Evolutionary conservation across 2,888 invertebrate genomes (phyloP), one percentile per base, ranked within the genome.

Genomic region (Epirrhoe alternata): DNA sequence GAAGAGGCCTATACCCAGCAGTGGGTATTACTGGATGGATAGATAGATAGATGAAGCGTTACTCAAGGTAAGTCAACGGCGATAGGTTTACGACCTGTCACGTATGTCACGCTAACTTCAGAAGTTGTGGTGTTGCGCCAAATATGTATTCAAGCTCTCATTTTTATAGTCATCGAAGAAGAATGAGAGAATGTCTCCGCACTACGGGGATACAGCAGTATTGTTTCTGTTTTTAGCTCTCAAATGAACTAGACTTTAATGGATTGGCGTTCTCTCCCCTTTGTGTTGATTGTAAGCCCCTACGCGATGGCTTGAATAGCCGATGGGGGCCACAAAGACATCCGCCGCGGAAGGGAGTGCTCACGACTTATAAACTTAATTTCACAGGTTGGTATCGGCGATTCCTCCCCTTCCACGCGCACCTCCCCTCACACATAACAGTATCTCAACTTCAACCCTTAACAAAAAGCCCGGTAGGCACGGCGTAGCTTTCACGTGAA

Each of bases 371-470:
- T 24, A 59, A 61, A 58, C 66, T 61, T 62, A 45, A 62, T 59
- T 56, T 54, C 33, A 1, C 62, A 61, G 62, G 54, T 58, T 55
- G 17, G 61, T 52, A 51, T 56, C 53, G 57, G 33, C 33, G 17
- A 54, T 56, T 55, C 68, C 70, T 51, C 42, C 49, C 52, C 53
- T 24, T 12, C 52, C 56, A 16, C 24, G n/a, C 30, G 12, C 1
- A n/a, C 42, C 17, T 33, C 50, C 38, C 1, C 24, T 6, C n/a
- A 49, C 66, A 64, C 66, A 55, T 51, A 47, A 64, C 61, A 66
- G 66, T 66, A 69, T 66, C 69, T 64, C 64, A 64, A 60, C 59
- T 64, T 53, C 61, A 63, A 69, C 69, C 68, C 66, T 66, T 57
- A 24, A 54, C 61, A 59, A 55, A 61, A 65, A 61, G 53, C 60